Evolutionary conservation across 2,113 vertebrate genomes (phyloP).

Genomic region (Phyllostomus discolor): DNA sequence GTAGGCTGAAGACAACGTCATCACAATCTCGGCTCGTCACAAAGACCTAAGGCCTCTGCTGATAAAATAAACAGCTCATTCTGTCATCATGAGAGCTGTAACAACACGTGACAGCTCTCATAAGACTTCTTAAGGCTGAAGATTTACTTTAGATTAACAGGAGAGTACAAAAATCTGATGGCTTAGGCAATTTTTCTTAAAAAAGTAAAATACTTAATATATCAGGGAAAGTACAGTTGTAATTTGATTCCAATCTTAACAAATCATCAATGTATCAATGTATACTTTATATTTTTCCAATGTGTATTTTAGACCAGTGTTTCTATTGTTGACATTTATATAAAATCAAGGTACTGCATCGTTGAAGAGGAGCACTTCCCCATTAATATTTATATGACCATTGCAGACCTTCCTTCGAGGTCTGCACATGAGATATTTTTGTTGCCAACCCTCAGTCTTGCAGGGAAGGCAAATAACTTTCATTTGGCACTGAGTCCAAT

Average conservation of each 20-base stretch:
- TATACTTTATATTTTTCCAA: background rate
- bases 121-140: background rate
- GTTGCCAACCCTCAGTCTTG: background rate
- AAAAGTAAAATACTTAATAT: background rate
- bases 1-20: conserved; percentile 43
- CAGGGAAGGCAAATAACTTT: background rate
- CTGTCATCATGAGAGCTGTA: background rate
- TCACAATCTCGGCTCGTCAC: conserved; percentile 51
- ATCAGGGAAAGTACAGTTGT: background rate
- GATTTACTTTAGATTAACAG: background rate
- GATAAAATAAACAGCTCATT: conserved; percentile 19
- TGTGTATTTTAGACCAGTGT: background rate
- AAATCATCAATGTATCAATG: background rate
- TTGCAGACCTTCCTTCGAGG: background rate
- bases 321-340: background rate
- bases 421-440: background rate
- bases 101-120: conserved; percentile 21
- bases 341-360: background rate
- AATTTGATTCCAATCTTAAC: background rate
- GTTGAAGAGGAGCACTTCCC: background rate
- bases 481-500: background rate
- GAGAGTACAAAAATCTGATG: background rate
- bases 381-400: background rate
- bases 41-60: background rate
- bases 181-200: background rate